Evolutionary conservation across 2,888 invertebrate species (phyloP), one percentile per base, ranked within the genome.

Genomic region (Caenorhabditis sp.): DNA sequence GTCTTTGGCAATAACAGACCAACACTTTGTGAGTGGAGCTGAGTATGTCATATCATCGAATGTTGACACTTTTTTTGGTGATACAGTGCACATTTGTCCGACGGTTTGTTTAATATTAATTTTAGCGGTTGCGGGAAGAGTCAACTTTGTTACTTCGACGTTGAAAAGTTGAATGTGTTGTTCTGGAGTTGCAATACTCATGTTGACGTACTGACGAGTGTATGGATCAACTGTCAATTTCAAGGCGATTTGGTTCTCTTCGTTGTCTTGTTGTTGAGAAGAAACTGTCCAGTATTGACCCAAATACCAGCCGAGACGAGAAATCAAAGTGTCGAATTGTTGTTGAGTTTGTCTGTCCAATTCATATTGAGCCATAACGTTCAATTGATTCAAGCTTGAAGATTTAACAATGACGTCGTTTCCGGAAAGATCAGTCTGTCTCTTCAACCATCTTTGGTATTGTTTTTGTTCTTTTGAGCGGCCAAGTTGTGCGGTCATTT

Each of bases 1-100:
- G 78, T 89, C 89, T 83, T 89, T 89, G 77, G 88, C 87, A 68
- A 89, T 69, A 26, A 89, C 83, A 59, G 88, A 85, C 79, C 86
- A 88, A 83, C 89, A 89, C 53, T 66, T 78, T 63, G 83, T 79
- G 60, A 86, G 63, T 43, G 85, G 83, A 43, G 81, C 83, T 23
- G 79, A 73, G 79, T 79, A 84, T 62, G 62, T 57, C 51, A 83
- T 78, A 31, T 80, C 77, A 68, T 88, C 88, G 82, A 88, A 88
- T 53, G 87, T 87, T 66, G 62, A 51, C 57, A 88, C 64, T 43
- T 55, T 26, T 79, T 69, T 43, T 71, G 63, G 75, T 76, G 77
- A 58, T 57, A n/a, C 21, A 54, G 23, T 54, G 65, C 69, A 54
- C 66, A 49, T 53, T 67, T 63, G 55, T 78, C 62, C 19, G 26